A percentile compares a stretch with the other conserved stretches of the same genome.
phyloP scores from a whole-genome alignment of 2,113 vertebrate species.

The Aepyceros melampus region DNA sequence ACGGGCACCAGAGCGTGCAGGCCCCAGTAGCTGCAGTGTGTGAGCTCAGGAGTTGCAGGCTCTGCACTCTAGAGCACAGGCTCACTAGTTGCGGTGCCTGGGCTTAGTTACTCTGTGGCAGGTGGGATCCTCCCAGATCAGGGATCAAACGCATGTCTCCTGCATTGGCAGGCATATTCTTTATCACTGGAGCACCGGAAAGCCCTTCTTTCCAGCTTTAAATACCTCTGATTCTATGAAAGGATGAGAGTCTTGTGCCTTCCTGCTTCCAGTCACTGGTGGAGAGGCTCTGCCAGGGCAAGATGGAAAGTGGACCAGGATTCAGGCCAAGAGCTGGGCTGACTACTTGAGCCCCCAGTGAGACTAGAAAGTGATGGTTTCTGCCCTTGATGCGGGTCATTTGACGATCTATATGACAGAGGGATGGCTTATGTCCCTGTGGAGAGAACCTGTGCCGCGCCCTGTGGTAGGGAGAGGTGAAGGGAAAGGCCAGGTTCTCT shows the following conservation, averaged over 20 bases:
- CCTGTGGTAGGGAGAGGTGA: background rate
- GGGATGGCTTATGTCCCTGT: background rate
- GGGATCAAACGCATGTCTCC: background rate
- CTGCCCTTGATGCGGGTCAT: background rate
- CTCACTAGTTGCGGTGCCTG: background rate
- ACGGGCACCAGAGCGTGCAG: background rate
- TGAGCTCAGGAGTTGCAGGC: background rate
- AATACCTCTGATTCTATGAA: background rate
- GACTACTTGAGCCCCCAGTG: background rate
- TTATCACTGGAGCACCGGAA: background rate
- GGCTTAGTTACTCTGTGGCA: background rate
- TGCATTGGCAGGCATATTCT: background rate
- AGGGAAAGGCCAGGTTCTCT: background rate
- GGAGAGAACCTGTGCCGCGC: accelerated
- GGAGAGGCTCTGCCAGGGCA: background rate
- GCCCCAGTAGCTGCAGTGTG: background rate
- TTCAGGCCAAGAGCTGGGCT: no score
- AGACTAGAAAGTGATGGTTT: background rate
- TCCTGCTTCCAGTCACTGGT: background rate
- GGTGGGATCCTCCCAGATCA: background rate
- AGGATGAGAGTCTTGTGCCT: background rate
- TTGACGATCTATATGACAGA: background rate
- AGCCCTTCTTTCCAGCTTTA: background rate
- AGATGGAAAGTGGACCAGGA: background rate
- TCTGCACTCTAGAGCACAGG: background rate